A percentile compares a stretch with the other conserved stretches of the same genome.
Conservation (phyloP, 2,113 vertebrate genomes). For the Alouatta palliata region DNA sequence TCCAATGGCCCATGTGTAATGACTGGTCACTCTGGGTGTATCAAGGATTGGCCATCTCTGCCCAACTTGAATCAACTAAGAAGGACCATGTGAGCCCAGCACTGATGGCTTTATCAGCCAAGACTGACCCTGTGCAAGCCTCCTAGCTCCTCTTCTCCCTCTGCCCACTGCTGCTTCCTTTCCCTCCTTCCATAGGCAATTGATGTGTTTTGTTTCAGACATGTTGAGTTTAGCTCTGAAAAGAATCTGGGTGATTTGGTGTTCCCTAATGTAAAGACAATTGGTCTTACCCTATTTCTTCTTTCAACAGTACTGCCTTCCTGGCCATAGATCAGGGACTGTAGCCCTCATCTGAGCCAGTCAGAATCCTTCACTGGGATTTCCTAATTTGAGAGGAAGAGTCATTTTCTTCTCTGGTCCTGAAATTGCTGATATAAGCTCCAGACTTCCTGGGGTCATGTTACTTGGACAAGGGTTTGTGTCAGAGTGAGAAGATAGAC, state of each 20-base stretch:
- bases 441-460: no score
- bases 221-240: neutral
- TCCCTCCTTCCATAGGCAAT: neutral
- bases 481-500: neutral
- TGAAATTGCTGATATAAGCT: neutral
- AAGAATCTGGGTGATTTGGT: neutral
- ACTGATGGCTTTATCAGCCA: accelerated
- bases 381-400: neutral
- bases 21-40: neutral
- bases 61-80: no score
- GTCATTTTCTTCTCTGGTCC: neutral
- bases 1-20: neutral
- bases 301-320: neutral
- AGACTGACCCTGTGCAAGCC: neutral
- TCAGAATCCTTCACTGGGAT: neutral
- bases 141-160: neutral
- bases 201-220: neutral
- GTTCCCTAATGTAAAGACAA: neutral
- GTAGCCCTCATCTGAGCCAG: neutral
- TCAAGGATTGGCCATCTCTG: neutral
- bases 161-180: neutral
- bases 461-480: neutral
- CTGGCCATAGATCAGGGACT: neutral
- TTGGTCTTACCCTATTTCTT: neutral
- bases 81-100: neutral